Base-by-base conservation (phyloP, 1,140 invertebrate genomes). In the Laupala kohalensis region DNA sequence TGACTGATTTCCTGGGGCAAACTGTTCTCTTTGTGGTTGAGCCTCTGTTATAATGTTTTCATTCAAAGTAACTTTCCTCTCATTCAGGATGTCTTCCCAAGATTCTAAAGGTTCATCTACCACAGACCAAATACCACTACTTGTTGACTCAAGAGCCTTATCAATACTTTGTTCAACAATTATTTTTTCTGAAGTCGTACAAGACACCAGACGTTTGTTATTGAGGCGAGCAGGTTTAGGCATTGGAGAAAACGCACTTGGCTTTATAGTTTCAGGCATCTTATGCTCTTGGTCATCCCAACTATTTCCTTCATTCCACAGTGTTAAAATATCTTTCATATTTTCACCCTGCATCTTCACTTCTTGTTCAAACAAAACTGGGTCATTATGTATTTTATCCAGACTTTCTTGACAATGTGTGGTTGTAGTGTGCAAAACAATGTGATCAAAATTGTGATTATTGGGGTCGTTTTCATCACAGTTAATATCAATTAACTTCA, bases 11-110 rank as follows among this genome's bases (percentile, higher is more conserved):
- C n/a, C n/a, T n/a, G n/a, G n/a, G n/a, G 37, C 67, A 68, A 68
- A 68, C 27, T 25, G 26, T 28, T 15, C 24, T 28, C 67, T 68
- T 68, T 68, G 67, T 25, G 67, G 67, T 26, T n/a, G 67, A 68
- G 67, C 23, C 4, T 68, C 37, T 13, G 19, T 53, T 53, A 19
- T 53, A 19, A 53, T 53, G 37, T 13, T 53, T 53, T 53, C 37
- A n/a, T n/a, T n/a, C n/a, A n/a, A n/a, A n/a, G n/a, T n/a, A n/a
- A n/a, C n/a, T n/a, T n/a, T n/a, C n/a, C n/a, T n/a, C n/a, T n/a
- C n/a, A n/a, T n/a, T n/a, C n/a, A n/a, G n/a, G n/a, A n/a, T n/a
- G n/a, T n/a, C n/a, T n/a, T n/a, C 19, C 37, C 37, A 53, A 13
- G 37, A 13, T 1, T 9, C 37, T 53, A 53, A 9, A 13, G 37